phyloP scores from a whole-genome alignment of 2,888 invertebrate species.

The Rotaria macrura region DNA sequence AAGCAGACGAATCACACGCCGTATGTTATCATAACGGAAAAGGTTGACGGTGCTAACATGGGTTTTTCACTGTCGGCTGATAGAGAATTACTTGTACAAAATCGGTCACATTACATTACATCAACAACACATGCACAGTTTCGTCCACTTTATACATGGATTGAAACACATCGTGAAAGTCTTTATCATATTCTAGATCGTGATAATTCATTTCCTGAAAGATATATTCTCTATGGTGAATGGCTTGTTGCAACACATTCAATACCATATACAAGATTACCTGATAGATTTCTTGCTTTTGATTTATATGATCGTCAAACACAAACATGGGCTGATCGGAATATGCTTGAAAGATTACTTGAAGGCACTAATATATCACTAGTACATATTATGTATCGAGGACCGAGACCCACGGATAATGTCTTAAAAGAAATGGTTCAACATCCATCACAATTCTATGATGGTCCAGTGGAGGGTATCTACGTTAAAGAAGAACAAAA shows the following conservation, averaged over 20 bases:
- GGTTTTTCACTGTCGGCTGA: background rate
- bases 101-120: background rate
- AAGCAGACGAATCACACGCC: background rate
- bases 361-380: background rate
- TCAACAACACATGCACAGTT: background rate
- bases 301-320: background rate
- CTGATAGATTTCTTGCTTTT: background rate
- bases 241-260: background rate
- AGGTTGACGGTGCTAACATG: background rate
- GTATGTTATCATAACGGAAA: background rate
- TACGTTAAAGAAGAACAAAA: slow-evolving; percentile 3
- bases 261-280: background rate
- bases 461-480: background rate
- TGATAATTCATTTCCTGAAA: background rate
- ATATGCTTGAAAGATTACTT: background rate
- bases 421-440: background rate
- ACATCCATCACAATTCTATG: background rate
- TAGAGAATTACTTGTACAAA: background rate
- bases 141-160: background rate
- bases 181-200: background rate
- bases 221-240: background rate
- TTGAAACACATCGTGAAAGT: background rate
- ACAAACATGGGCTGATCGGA: background rate
- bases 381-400: background rate
- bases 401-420: background rate